Evolutionary conservation across 2,888 invertebrate genomes (phyloP), one percentile per base, ranked within the genome.

Genomic region (Serrognathus titanus): DNA sequence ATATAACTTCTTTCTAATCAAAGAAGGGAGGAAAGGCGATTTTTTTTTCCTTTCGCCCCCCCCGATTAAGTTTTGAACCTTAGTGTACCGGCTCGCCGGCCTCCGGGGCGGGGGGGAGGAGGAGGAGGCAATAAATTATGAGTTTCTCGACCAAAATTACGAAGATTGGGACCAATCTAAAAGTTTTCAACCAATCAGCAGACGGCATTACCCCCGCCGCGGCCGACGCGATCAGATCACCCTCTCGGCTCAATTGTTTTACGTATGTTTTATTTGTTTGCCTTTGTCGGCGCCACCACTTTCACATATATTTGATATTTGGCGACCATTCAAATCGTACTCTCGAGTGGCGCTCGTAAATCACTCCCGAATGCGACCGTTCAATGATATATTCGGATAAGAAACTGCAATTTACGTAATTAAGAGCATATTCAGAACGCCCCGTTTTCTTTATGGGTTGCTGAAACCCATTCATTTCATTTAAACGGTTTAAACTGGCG

Each of bases 91-190:
- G 11, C 11, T 13, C 40, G 40, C 40, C 40, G 40, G 39, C 11
- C 39, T 2, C 11, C 39, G 39, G 6, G 41, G 4, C n/a, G 12
- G 41, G 49, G 11, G n/a, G n/a, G n/a, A n/a, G n/a, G n/a, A n/a
- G n/a, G n/a, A n/a, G n/a, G n/a, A 16, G 64, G 70, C 70, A 68
- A 75, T 75, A 74, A 75, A 74, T 75, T 74, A 72, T 71, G 72
- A 72, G 69, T 73, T 74, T 69, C 71, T 68, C 70, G 72, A 74
- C 75, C 75, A 72, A 75, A 74, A 75, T 73, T 72, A 72, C 73
- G 65, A 72, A 73, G 74, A 74, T 73, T 70, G 71, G 73, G 69
- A 71, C 69, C 71, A 73, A 75, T 75, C 73, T 73, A 70, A 75
- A 73, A 74, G 73, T 74, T 74, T 73, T 72, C 73, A 71, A 68